These are phyloP conservation scores for Tenualosa ilisha DNA, from an alignment of 2,797 vertebrate species.

Conservation along the genomic window DNA sequence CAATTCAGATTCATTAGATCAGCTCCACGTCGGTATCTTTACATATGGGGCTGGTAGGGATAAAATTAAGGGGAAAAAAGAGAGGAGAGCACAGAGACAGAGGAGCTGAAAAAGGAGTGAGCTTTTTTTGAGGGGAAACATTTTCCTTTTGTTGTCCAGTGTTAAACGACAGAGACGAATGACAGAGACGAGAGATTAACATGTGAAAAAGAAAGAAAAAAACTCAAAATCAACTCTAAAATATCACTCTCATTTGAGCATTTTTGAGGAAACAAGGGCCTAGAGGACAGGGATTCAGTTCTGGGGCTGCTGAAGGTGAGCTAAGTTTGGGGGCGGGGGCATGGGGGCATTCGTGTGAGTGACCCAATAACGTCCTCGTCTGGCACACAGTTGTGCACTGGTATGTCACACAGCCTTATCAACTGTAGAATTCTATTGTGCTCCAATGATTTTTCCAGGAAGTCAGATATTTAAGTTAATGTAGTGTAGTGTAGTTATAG, in stretches of 20 bases:
- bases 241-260: slow-evolving; percentile 35
- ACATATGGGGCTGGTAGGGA: slow-evolving; percentile 21
- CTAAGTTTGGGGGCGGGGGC: not conserved
- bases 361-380: not conserved
- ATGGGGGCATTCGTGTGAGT: not conserved
- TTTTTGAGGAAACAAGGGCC: slow-evolving; percentile 25
- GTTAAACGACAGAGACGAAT: slow-evolving; percentile 11
- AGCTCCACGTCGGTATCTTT: slow-evolving; percentile 43
- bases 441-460: not conserved
- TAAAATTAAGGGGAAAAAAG: not conserved
- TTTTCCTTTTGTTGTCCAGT: not conserved
- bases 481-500: slow-evolving; percentile 11
- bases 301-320: not conserved
- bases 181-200: not conserved
- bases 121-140: not conserved
- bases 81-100: not conserved
- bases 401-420: not conserved
- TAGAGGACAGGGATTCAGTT: slow-evolving; percentile 23
- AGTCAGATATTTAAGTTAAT: not conserved
- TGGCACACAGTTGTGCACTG: not conserved
- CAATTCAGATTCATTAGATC: slow-evolving; percentile 59
- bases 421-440: not conserved
- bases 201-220: slow-evolving; percentile 20
- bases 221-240: not conserved
- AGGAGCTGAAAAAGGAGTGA: slow-evolving; percentile 8